Percentiles rank a stretch among this genome's conserved stretches.
phyloP scores from a whole-genome alignment of 2,113 vertebrate genomes.

The Misgurnus mizolepis region DNA sequence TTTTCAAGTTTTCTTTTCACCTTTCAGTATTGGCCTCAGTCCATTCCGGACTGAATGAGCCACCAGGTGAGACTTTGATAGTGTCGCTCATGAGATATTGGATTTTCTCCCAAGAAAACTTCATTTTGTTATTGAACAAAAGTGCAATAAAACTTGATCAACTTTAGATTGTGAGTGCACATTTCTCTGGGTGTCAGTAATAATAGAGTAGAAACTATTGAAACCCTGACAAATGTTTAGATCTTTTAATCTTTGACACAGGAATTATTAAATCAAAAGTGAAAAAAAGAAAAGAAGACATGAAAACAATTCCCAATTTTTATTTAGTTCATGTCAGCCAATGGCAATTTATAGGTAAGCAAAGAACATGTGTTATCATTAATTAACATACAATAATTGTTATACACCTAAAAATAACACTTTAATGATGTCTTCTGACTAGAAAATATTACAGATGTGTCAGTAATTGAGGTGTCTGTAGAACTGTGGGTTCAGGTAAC shows the following conservation, averaged over 20 bases:
- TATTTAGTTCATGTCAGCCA: no score
- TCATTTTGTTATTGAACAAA: constrained; percentile 30
- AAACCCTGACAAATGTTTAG: background rate
- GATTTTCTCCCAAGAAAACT: constrained; percentile 60
- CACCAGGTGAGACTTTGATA: constrained; percentile 61
- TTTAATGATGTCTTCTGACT: no score
- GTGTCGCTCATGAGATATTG: constrained; percentile 67
- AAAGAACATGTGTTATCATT: no score
- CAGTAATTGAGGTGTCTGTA: no score
- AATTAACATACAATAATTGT: no score
- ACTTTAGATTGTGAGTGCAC: constrained; percentile 16
- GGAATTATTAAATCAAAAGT: no score
- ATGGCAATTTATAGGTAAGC: no score
- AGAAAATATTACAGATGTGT: no score
- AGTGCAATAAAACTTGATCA: constrained; percentile 35
- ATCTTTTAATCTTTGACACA: background rate
- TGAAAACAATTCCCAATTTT: no score
- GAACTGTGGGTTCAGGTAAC: no score
- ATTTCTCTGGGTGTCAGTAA: background rate
- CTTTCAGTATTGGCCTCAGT: constrained; percentile 56
- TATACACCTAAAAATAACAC: no score
- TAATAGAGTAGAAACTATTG: background rate
- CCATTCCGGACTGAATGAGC: constrained; percentile 64
- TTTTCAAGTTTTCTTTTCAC: constrained; percentile 56
- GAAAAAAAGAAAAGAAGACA: no score